These are phyloP conservation scores for Cnemophilus loriae DNA, from an alignment of 2,113 vertebrate genomes.

Conservation along the genomic window DNA sequence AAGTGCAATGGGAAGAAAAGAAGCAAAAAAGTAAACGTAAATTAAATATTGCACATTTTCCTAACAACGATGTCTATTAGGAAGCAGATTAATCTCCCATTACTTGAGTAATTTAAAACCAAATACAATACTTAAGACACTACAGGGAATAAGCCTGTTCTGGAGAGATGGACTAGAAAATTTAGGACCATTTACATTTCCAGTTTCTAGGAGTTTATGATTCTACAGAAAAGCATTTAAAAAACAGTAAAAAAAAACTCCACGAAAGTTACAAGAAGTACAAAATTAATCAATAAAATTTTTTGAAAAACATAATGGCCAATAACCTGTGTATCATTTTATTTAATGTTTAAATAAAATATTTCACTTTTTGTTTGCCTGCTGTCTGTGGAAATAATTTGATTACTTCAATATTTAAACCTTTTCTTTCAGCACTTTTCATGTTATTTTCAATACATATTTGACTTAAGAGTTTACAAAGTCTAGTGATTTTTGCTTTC, in stretches of 20 bases:
- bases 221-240: constrained; percentile 2
- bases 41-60: constrained; percentile 24
- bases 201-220: not conserved
- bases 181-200: constrained; percentile 23
- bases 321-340: not conserved
- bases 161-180: constrained; percentile 41
- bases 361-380: not conserved
- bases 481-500: not conserved
- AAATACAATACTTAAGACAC: constrained; percentile 22
- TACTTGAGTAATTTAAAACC: constrained; percentile 43
- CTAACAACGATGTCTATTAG: not conserved
- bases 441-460: not conserved
- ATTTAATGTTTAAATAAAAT: not conserved
- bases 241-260: not conserved
- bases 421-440: not conserved
- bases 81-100: constrained; percentile 46
- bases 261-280: not conserved
- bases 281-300: not conserved
- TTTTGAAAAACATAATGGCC: not conserved
- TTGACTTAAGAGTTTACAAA: not conserved
- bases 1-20: constrained; percentile 29
- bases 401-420: not conserved
- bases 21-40: constrained; percentile 10
- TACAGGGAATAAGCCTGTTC: constrained; percentile 21
- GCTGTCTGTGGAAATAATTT: not conserved